Percentiles rank a stretch among this genome's conserved stretches.
Evolutionary conservation across 2,113 vertebrate species (phyloP).

Genomic region (Equus przewalskii): DNA sequence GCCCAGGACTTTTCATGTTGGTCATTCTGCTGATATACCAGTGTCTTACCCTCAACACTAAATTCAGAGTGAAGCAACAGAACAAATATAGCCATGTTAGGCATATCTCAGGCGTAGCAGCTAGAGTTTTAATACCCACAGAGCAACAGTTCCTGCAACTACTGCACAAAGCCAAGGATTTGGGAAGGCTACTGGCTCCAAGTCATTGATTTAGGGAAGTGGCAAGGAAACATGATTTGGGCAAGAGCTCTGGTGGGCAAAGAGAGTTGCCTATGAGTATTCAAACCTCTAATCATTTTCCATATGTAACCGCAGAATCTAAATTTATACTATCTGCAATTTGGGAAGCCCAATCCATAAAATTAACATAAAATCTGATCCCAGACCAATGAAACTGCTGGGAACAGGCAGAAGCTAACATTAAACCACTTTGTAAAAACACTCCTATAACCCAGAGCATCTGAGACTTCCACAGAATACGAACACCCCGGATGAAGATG

Average conservation of each 20-base stretch:
- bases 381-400: slow-evolving; percentile 56
- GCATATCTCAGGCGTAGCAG: background rate
- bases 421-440: slow-evolving; percentile 60
- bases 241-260: background rate
- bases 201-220: background rate
- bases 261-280: background rate
- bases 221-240: background rate
- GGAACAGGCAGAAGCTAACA: slow-evolving; percentile 56
- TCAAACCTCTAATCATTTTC: slow-evolving; percentile 49
- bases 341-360: slow-evolving; percentile 57
- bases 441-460: slow-evolving; percentile 18
- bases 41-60: background rate
- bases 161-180: background rate
- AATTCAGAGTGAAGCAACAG: background rate
- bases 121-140: background rate
- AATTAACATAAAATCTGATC: slow-evolving; percentile 58
- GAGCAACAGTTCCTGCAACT: background rate
- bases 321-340: slow-evolving; percentile 55
- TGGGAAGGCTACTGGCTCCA: background rate
- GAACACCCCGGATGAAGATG: slow-evolving; percentile 54
- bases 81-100: background rate
- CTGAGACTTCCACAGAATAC: slow-evolving; percentile 37
- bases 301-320: slow-evolving; percentile 12
- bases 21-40: background rate
- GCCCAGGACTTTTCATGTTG: background rate